Conservation (phyloP, 1,140 invertebrate genomes). For the Drosophila varians region DNA sequence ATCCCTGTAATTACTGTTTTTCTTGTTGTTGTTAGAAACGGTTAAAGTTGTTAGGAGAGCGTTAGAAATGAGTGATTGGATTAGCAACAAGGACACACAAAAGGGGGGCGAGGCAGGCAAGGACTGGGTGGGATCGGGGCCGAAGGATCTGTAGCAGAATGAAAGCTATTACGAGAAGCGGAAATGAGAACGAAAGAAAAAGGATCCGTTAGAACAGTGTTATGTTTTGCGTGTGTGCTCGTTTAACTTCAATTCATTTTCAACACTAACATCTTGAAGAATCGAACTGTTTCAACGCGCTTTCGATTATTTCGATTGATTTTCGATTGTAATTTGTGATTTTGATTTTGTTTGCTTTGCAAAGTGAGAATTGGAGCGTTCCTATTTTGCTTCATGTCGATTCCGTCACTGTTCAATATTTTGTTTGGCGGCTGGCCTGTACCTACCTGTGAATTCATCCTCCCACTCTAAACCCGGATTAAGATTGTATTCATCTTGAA, state of each 20-base stretch:
- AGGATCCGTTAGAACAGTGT: conserved; percentile 27
- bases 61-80: conserved; percentile 24
- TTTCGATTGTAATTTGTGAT: conserved; percentile 7
- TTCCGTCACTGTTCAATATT: conserved; percentile 78
- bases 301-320: conserved; percentile 14
- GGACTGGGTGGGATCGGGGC: background rate
- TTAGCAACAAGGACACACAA: conserved; percentile 37
- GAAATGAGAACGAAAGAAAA: conserved; percentile 16
- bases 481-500: conserved; percentile 99
- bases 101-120: background rate
- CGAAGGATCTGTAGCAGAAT: conserved; percentile 1
- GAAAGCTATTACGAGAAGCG: conserved; percentile 25
- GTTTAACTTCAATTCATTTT: conserved; percentile 5
- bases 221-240: conserved; percentile 13
- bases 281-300: conserved; percentile 18
- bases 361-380: conserved; percentile 77
- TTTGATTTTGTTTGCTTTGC: conserved; percentile 4
- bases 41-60: conserved; percentile 34
- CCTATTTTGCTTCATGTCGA: conserved; percentile 84
- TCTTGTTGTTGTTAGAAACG: conserved; percentile 11
- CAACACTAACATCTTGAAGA: conserved; percentile 32
- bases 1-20: conserved; percentile 12
- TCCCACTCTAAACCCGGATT: conserved; percentile 99
- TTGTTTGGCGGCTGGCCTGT: conserved; percentile 82
- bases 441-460: conserved; percentile 99